These are phyloP conservation scores for Menidia menidia DNA, from an alignment of 2,797 vertebrate species.

Conservation along the genomic window DNA sequence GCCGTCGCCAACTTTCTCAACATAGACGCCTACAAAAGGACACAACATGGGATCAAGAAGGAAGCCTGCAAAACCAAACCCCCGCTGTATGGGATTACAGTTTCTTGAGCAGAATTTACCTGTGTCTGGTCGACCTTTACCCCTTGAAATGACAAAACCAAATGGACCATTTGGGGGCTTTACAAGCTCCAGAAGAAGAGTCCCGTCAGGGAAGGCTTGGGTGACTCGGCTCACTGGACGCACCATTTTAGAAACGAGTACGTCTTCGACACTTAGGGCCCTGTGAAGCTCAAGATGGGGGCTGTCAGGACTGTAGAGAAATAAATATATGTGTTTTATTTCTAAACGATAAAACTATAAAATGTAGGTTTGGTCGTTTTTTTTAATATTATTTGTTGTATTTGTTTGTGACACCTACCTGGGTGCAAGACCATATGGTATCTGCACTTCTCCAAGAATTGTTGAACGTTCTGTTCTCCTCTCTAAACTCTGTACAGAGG, in stretches of 20 bases:
- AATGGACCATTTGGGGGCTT: slow-evolving; percentile 87
- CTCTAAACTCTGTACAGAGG: slow-evolving; percentile 91
- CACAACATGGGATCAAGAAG: not conserved
- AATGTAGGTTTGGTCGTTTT: no score
- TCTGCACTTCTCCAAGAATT: slow-evolving; percentile 82
- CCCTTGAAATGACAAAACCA: slow-evolving; percentile 91
- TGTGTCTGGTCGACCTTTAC: slow-evolving; percentile 91
- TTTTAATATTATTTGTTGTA: not conserved
- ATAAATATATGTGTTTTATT: slow-evolving; percentile 14
- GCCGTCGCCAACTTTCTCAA: slow-evolving; percentile 89
- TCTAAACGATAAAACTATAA: not conserved
- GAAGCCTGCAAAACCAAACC: not conserved
- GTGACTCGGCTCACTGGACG: slow-evolving; percentile 86
- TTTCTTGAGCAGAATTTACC: slow-evolving; percentile 76
- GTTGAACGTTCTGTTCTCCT: slow-evolving; percentile 87
- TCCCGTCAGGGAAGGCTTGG: slow-evolving; percentile 91
- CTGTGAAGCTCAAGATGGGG: slow-evolving; percentile 75
- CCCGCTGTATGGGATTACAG: not conserved
- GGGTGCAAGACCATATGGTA: slow-evolving; percentile 69
- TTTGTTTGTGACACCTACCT: slow-evolving; percentile 78
- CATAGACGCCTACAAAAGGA: slow-evolving; percentile 87
- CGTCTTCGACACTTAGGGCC: slow-evolving; percentile 86
- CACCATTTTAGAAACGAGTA: slow-evolving; percentile 78
- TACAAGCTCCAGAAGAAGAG: slow-evolving; percentile 89
- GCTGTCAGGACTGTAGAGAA: slow-evolving; percentile 64